These are phyloP conservation scores for Poicephalus gulielmi DNA, from an alignment of 2,113 vertebrate genomes.

Conservation along the genomic window DNA sequence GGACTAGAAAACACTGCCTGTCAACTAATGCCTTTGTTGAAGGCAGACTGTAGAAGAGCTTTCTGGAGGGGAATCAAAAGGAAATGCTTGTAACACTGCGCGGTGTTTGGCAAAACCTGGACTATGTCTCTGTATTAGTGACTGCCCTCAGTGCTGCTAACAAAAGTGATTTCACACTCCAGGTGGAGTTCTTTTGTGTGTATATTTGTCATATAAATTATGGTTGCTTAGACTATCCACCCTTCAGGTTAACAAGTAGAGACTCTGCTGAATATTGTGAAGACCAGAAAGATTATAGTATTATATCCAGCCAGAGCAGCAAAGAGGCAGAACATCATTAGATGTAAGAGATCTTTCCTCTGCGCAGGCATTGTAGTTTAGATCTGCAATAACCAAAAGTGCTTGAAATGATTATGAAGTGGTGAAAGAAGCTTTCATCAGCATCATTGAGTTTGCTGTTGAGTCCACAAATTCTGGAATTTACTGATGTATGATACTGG, in stretches of 20 bases:
- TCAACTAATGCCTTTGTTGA: background rate
- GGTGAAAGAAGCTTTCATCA: background rate
- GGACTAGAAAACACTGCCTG: background rate
- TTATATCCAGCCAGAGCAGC: background rate
- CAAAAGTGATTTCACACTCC: background rate
- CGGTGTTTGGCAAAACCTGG: background rate
- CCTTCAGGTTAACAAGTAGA: background rate
- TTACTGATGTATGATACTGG: background rate
- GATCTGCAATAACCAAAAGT: background rate
- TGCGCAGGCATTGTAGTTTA: background rate
- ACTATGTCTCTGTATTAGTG: background rate
- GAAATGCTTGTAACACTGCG: background rate
- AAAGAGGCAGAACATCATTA: background rate
- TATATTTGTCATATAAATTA: background rate
- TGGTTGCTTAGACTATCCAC: background rate
- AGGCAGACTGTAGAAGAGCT: background rate
- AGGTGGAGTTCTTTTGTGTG: background rate
- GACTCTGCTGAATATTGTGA: background rate
- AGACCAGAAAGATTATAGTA: background rate
- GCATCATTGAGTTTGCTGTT: background rate
- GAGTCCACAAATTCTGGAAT: background rate
- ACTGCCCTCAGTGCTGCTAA: background rate
- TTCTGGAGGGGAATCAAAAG: background rate
- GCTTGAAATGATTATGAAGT: background rate
- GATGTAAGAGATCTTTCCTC: background rate